A percentile compares a stretch with the other conserved stretches of the same genome.
phyloP scores from a whole-genome alignment of 1,140 invertebrate species.

The Chymomyza costata region DNA sequence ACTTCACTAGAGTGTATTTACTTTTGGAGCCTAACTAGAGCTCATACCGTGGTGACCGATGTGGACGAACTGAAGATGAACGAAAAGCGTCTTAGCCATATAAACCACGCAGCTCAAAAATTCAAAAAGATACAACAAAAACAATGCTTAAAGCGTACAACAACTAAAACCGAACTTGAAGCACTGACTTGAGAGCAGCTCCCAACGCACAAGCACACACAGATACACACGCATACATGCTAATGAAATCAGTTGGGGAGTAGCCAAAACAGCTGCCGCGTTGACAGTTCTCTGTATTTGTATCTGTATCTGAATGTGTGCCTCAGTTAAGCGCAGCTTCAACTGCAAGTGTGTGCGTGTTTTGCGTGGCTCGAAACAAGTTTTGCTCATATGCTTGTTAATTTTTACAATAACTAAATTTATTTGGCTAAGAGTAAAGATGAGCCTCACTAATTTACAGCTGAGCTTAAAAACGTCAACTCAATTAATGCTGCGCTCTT shows the following conservation, averaged over 20 bases:
- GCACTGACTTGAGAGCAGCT: slow-evolving; percentile 42
- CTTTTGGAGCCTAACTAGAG: slow-evolving; percentile 69
- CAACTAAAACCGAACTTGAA: slow-evolving; percentile 41
- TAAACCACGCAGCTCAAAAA: slow-evolving; percentile 55
- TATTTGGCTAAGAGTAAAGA: slow-evolving; percentile 61
- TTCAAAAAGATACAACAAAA: slow-evolving; percentile 37
- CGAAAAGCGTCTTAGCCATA: slow-evolving; percentile 68
- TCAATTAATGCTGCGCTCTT: slow-evolving; percentile 38
- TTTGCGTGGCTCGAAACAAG: slow-evolving; percentile 31
- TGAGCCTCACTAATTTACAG: slow-evolving; percentile 39
- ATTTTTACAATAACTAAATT: slow-evolving; percentile 56
- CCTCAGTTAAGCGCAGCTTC: slow-evolving; percentile 20
- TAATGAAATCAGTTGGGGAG: slow-evolving; percentile 24
- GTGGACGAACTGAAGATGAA: slow-evolving; percentile 75
- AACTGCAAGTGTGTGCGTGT: slow-evolving; percentile 43
- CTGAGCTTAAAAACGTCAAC: slow-evolving; percentile 43
- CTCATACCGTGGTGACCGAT: slow-evolving; percentile 75
- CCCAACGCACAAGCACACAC: slow-evolving; percentile 9
- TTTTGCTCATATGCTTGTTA: slow-evolving; percentile 34
- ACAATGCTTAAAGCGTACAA: slow-evolving; percentile 33
- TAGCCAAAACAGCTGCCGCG: slow-evolving; percentile 16
- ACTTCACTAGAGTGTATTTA: slow-evolving; percentile 32
- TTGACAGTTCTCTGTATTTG: slow-evolving; percentile 36
- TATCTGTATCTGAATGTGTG: slow-evolving; percentile 12
- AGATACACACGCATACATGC: neutral